Conservation (phyloP, 2,797 vertebrate genomes). For the Myripristis jacobus region DNA sequence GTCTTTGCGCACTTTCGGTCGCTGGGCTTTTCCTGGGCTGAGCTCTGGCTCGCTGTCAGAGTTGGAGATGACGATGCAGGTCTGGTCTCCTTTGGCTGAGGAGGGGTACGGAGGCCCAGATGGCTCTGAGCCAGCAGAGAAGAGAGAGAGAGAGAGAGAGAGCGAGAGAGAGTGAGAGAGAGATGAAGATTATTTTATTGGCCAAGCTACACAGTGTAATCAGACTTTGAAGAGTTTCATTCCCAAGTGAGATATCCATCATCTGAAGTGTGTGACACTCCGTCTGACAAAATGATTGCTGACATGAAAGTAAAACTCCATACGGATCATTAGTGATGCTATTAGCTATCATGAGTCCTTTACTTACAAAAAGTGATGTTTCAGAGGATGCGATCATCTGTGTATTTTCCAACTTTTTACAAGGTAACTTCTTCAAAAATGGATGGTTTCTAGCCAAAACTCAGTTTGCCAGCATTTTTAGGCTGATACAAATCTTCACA, state of each 20-base stretch:
- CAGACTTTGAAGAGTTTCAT: conserved; percentile 70
- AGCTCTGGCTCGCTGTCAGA: conserved; percentile 55
- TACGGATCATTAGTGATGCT: conserved; percentile 71
- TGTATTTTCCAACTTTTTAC: no score
- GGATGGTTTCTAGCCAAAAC: no score
- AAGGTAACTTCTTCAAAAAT: no score
- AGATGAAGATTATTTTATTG: conserved; percentile 57
- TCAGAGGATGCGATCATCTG: conserved; percentile 24
- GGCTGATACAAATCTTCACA: no score
- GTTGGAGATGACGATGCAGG: conserved; percentile 29
- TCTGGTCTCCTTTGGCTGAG: conserved; percentile 18
- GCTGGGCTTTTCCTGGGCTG: conserved; percentile 38
- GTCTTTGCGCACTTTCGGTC: conserved; percentile 25
- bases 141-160: not conserved
- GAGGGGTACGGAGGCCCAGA: conserved; percentile 38
- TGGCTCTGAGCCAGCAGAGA: conserved; percentile 48
- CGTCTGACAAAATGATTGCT: conserved; percentile 69
- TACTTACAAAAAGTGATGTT: conserved; percentile 6
- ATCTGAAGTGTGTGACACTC: conserved; percentile 52
- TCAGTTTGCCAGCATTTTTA: no score
- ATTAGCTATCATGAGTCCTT: conserved; percentile 61
- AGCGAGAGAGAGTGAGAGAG: not conserved
- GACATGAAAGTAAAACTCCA: conserved; percentile 74
- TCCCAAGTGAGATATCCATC: conserved; percentile 71
- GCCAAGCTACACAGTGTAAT: conserved; percentile 57